A percentile compares a stretch with the other conserved stretches of the same genome.
These are phyloP conservation scores for Meriones psammophilus DNA, from an alignment of 2,797 vertebrate species.

Conservation along the genomic window DNA sequence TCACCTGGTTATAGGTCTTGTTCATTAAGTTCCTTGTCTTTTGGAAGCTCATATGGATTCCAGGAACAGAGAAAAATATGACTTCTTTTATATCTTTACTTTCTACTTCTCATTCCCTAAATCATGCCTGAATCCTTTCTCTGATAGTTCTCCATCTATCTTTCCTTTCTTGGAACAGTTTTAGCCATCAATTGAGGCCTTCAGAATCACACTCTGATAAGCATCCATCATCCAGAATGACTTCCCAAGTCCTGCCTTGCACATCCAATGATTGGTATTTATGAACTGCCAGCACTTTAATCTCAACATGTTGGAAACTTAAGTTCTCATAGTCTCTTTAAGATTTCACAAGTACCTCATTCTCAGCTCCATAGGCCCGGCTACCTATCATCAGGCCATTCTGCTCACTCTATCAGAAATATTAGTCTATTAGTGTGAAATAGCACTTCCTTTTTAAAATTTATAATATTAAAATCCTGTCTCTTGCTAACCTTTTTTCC, in stretches of 20 bases:
- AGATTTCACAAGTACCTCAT: neutral
- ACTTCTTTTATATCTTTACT: neutral
- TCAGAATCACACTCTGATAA: neutral
- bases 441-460: neutral
- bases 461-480: neutral
- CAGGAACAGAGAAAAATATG: neutral
- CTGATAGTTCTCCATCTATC: neutral
- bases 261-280: neutral
- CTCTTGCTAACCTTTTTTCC: neutral
- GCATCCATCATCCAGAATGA: neutral
- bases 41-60: neutral
- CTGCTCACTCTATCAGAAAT: constrained; percentile 4
- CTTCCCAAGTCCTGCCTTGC: constrained; percentile 10
- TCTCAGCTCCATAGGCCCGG: neutral
- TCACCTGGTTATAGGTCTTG: neutral
- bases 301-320: neutral
- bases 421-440: neutral
- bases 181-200: neutral
- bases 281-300: neutral
- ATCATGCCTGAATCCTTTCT: neutral
- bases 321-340: neutral
- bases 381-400: neutral
- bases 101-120: neutral
- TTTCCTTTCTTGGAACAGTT: neutral
- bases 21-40: neutral